phyloP scores from a whole-genome alignment of 1,140 invertebrate genomes.

The Lepidostoma basale region DNA sequence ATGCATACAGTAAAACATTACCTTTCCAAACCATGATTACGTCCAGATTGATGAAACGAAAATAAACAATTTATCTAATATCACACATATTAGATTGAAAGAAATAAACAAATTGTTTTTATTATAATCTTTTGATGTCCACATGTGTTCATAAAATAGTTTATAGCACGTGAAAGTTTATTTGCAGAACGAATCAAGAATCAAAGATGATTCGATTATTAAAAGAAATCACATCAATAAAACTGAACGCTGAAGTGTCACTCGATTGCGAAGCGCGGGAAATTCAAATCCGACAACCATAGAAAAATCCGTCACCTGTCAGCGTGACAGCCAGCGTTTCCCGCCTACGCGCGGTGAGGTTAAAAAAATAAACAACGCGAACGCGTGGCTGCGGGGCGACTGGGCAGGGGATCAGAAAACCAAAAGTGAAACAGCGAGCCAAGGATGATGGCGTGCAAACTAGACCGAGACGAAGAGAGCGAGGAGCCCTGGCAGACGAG shows the following conservation, averaged over 20 bases:
- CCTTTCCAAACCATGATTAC: slow-evolving; percentile 46
- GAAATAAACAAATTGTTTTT: background rate
- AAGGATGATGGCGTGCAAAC: slow-evolving; percentile 30
- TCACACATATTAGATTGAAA: slow-evolving; percentile 31
- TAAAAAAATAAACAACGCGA: slow-evolving; percentile 16
- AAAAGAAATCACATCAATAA: no score
- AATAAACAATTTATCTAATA: slow-evolving; percentile 33
- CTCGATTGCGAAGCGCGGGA: background rate
- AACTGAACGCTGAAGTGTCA: no score
- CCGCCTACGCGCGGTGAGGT: slow-evolving; percentile 2
- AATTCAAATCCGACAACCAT: slow-evolving; percentile 10
- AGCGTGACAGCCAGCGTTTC: background rate
- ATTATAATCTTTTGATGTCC: background rate
- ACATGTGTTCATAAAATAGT: background rate
- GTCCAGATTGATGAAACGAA: slow-evolving; percentile 34
- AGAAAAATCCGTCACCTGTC: background rate
- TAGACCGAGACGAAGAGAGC: slow-evolving; percentile 41
- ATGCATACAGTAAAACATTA: slow-evolving; percentile 9
- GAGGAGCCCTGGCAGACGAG: slow-evolving; percentile 9
- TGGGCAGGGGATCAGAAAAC: slow-evolving; percentile 39
- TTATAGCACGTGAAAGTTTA: no score
- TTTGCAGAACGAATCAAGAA: no score
- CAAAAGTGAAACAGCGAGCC: slow-evolving; percentile 43
- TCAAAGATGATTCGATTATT: no score
- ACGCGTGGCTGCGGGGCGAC: slow-evolving; percentile 28